Base-by-base conservation (phyloP, 2,797 vertebrate genomes). In the Parauchenoglanis punctatus region DNA sequence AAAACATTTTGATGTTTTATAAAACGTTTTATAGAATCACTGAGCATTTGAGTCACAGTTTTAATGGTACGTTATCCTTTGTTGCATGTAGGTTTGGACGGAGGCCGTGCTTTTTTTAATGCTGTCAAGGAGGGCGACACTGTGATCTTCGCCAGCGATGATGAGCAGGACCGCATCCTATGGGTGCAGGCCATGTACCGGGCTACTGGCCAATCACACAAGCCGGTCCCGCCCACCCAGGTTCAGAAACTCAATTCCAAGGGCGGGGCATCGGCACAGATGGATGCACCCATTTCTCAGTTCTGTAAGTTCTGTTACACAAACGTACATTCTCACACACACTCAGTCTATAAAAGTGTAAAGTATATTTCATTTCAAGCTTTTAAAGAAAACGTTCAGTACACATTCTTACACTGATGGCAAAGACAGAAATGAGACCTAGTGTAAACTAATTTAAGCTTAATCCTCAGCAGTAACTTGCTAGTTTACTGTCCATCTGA, bases 181-280 rank as follows among this genome's bases (percentile, higher is more conserved):
- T 99, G 99, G 99, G 99, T 99, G 91, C 99, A 99, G 93, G 99
- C 99, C 90, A 99, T 99, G 98, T 99, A 99, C 88, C 97, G 99
- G 85, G 99, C 99, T 93, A 99, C 99, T 0, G 99, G 99, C 88
- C 99, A 99, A 94, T 99, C 99, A 35, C 99, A 99, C 94, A 99
- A 99, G 94, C 99, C 99, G 12, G 97, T 99, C 87, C 98, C 99
- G 0, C 99, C 99, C 25, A 99, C 99, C 93, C 99, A 99, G 96
- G 98, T 99, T 93, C 99, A 99, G 96, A 99, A 99, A 94, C 97
- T 99, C 91, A 99, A 99, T 84, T 99, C 99, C 94, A 99, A 99
- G 96, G 97, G 99, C 91, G 98, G 98, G 88, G 98, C 97, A 63
- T 97, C 98, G 4, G 98, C 99, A 86, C 99, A 99, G 94, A 96